Evolutionary conservation across 2,888 invertebrate genomes (phyloP), one percentile per base, ranked within the genome.

Genomic region (Choristoneura rosaceana): DNA sequence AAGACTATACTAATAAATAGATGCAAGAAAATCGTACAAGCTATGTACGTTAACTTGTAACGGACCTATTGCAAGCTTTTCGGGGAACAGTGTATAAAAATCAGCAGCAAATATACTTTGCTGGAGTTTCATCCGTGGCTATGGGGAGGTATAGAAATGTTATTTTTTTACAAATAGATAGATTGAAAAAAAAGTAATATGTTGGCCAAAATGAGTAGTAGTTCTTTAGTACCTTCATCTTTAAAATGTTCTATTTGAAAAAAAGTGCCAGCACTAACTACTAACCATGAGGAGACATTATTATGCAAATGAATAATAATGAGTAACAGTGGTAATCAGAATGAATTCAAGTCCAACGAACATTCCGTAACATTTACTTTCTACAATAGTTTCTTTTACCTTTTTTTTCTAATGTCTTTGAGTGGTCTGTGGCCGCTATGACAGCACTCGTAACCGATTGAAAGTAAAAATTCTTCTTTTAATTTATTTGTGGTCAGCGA

Each of bases 331-430:
- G 12, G 55, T 67, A 62, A 71, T 58, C 33, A 59, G 68, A 63
- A 64, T 73, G 68, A 64, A 59, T 60, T 43, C 43, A 63, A 12
- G 50, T 68, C 47, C n/a, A 43, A 8, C 50, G 62, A 75, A 65
- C 66, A 52, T 34, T 74, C 76, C 67, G 70, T 68, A 68, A 70
- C 68, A 63, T 74, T 52, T 43, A 82, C 82, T 81, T 81, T 82
- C 81, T 81, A 81, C 73, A 75, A 74, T 69, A 76, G 75, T 77
- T 80, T 66, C 71, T 63, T 50, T 34, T 34, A 5, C 78, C 76
- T 78, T 79, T 74, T 70, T 81, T 83, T 82, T 81, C 41, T 58
- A 45, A 73, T 69, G 69, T 73, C 73, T 70, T 67, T 50, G 47
- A 63, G 74, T 71, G 63, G 71, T 67, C 67, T 74, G 63, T 59